A percentile compares a stretch with the other conserved stretches of the same genome.
phyloP scores from a whole-genome alignment of 2,113 vertebrate genomes.

The Kryptolebias marmoratus region DNA sequence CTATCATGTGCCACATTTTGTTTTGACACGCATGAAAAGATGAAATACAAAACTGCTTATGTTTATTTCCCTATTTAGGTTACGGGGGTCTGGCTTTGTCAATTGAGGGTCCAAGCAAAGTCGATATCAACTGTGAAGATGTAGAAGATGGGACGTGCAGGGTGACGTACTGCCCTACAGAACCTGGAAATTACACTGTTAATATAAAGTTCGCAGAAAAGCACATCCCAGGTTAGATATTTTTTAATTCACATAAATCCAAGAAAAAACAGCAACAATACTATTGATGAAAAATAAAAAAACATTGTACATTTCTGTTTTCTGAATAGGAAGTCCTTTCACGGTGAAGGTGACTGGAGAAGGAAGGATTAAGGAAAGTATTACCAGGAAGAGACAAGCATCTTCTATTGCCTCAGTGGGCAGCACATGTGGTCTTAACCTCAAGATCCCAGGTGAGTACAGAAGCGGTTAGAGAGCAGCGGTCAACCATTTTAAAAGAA shows the following conservation, averaged over 20 bases:
- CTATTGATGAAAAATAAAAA: not conserved
- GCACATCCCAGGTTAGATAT: constrained; percentile 88
- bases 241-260: not conserved
- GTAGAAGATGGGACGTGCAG: constrained; percentile 94
- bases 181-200: constrained; percentile 94
- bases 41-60: not conserved
- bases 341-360: constrained; percentile 95
- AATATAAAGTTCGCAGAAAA: constrained; percentile 97
- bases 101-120: constrained; percentile 97
- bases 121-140: constrained; percentile 98
- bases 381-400: constrained; percentile 91
- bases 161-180: constrained; percentile 96
- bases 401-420: constrained; percentile 93
- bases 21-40: fast-evolving
- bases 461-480: constrained; percentile 9
- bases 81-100: constrained; percentile 95
- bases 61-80: constrained; percentile 75
- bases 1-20: fast-evolving
- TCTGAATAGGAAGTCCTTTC: constrained; percentile 90
- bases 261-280: not conserved
- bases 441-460: constrained; percentile 93
- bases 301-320: constrained; percentile 3
- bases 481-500: constrained; percentile 13
- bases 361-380: constrained; percentile 96
- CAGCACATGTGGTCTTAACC: constrained; percentile 96